Evolutionary conservation across 2,797 vertebrate species (phyloP).

Genomic region (Myripristis murdjan): DNA sequence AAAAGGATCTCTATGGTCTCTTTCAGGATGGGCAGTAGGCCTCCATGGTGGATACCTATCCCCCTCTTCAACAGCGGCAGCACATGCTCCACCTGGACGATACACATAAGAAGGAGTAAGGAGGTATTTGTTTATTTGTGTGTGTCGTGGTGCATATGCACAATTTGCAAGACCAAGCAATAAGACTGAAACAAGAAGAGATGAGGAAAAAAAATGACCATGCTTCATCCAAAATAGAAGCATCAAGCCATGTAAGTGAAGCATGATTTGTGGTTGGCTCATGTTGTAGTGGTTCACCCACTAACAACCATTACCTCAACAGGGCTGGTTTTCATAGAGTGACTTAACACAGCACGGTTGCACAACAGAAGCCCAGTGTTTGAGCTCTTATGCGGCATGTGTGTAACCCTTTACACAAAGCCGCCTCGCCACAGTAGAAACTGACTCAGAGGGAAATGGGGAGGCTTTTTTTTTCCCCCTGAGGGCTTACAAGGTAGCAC

Average conservation of each 20-base stretch:
- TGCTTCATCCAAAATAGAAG: slow-evolving; percentile 7
- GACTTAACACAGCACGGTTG: slow-evolving; percentile 17
- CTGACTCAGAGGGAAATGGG: slow-evolving; percentile 1
- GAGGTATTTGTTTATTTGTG: background rate
- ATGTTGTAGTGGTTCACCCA: slow-evolving; percentile 22
- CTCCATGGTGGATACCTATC: slow-evolving; percentile 97
- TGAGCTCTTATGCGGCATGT: slow-evolving; percentile 3
- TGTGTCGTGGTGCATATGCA: background rate
- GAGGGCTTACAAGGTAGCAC: slow-evolving; percentile 13
- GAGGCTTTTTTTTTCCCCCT: background rate
- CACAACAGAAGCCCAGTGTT: slow-evolving; percentile 32
- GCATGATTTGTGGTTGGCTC: slow-evolving; percentile 1
- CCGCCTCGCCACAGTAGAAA: slow-evolving; percentile 15
- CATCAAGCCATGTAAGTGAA: slow-evolving; percentile 25
- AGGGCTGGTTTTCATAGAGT: slow-evolving; percentile 34
- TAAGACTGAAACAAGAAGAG: background rate
- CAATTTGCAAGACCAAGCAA: background rate
- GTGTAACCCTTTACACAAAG: slow-evolving; percentile 17
- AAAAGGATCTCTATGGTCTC: slow-evolving; percentile 99
- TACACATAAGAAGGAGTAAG: background rate
- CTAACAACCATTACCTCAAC: slow-evolving; percentile 34
- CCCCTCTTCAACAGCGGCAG: slow-evolving; percentile 96
- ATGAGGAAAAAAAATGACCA: no score
- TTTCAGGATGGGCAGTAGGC: slow-evolving; percentile 96
- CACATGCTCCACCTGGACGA: slow-evolving; percentile 95